phyloP scores from a whole-genome alignment of 2,113 vertebrate genomes.

The Actenoides lindsayi region DNA sequence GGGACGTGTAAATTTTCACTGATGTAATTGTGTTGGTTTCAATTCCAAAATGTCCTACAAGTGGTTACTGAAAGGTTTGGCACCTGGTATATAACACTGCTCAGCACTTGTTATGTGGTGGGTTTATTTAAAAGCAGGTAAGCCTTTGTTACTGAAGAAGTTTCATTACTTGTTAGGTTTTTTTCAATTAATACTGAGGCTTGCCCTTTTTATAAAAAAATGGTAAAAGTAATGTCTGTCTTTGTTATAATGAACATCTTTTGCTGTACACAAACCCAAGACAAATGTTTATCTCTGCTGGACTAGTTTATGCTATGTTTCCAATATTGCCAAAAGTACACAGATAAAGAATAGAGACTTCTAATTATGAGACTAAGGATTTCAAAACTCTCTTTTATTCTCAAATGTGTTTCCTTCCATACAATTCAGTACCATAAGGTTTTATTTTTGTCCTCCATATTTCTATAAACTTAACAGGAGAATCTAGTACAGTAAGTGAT shows the following conservation, averaged over 20 bases:
- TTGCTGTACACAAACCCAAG: not conserved
- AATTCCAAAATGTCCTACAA: not conserved
- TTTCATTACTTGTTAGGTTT: not conserved
- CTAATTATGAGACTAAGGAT: not conserved
- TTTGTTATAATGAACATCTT: not conserved
- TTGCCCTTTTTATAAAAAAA: not conserved
- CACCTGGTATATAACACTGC: not conserved
- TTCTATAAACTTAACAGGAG: not conserved
- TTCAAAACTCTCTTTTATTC: not conserved
- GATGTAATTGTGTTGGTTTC: not conserved
- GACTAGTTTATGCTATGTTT: not conserved
- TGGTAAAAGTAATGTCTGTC: not conserved
- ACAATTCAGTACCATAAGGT: not conserved
- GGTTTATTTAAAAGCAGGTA: not conserved
- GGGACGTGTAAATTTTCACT: not conserved
- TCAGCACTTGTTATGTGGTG: not conserved
- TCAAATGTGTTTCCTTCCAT: not conserved
- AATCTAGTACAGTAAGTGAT: not conserved
- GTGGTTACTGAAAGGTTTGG: not conserved
- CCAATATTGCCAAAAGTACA: not conserved
- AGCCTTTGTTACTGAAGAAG: not conserved
- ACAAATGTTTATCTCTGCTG: not conserved
- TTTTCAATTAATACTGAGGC: not conserved
- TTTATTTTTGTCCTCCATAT: not conserved
- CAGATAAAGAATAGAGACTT: not conserved